Evolutionary conservation across 1,140 invertebrate genomes (phyloP).

Genomic region (Drosophila repletoides): DNA sequence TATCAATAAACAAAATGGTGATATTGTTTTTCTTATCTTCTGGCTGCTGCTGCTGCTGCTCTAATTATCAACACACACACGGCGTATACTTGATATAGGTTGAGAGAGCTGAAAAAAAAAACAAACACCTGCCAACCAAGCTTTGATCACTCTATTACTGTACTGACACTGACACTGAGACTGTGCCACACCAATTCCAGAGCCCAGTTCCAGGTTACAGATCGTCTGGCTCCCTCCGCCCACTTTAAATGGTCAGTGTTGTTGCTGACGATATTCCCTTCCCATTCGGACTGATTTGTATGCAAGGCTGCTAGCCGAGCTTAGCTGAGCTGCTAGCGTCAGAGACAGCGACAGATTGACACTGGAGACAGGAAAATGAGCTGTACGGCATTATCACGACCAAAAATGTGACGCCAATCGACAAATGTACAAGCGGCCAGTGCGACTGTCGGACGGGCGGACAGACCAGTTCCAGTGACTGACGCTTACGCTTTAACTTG

Average conservation of each 20-base stretch:
- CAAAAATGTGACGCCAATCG: slow-evolving; percentile 75
- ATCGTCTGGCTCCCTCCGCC: background rate
- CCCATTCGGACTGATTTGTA: slow-evolving; percentile 50
- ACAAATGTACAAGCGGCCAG: background rate
- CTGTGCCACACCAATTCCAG: slow-evolving; percentile 19
- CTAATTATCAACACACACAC: slow-evolving; percentile 3
- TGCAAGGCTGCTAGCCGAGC: slow-evolving; percentile 41
- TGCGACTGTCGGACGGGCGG: background rate
- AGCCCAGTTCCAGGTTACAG: background rate
- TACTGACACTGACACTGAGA: slow-evolving; percentile 18
- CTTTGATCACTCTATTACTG: slow-evolving; percentile 52
- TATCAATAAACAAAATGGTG: background rate
- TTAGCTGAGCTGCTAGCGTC: slow-evolving; percentile 26
- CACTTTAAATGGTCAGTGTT: slow-evolving; percentile 14
- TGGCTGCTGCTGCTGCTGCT: slow-evolving; percentile 2
- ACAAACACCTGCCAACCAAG: slow-evolving; percentile 43
- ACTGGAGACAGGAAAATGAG: slow-evolving; percentile 80
- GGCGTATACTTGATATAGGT: slow-evolving; percentile 27
- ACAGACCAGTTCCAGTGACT: slow-evolving; percentile 44
- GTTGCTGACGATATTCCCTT: slow-evolving; percentile 7
- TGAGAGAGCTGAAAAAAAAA: background rate
- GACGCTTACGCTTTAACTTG: slow-evolving; percentile 5
- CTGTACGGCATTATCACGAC: slow-evolving; percentile 61
- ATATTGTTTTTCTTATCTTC: background rate
- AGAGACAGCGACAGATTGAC: slow-evolving; percentile 56